Evolutionary conservation across 1,140 invertebrate genomes (phyloP).

Genomic region (Drosophila obscura): DNA sequence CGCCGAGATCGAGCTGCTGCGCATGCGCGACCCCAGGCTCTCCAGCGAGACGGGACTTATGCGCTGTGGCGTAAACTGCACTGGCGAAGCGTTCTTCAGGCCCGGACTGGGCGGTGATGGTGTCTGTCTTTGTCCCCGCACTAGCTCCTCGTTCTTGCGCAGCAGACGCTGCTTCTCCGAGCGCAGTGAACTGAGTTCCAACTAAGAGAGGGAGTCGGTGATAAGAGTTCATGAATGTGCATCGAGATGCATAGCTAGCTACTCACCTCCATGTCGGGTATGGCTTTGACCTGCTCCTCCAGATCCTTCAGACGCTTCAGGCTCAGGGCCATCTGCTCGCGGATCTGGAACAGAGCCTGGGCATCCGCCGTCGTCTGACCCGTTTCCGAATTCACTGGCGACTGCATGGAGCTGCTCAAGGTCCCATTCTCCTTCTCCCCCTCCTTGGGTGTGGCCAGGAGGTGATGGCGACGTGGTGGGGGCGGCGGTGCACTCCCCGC

Average conservation of each 20-base stretch:
- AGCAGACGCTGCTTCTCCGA: conserved; percentile 89
- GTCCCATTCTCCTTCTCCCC: conserved; percentile 41
- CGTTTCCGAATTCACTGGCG: conserved; percentile 57
- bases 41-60: conserved; percentile 79
- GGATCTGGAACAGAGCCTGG: conserved; percentile 74
- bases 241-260: neutral
- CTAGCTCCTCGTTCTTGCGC: conserved; percentile 84
- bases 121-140: conserved; percentile 83
- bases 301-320: conserved; percentile 91
- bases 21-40: conserved; percentile 70
- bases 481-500: conserved; percentile 61
- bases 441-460: conserved; percentile 39
- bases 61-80: conserved; percentile 78
- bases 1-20: conserved; percentile 64
- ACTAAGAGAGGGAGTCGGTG: conserved; percentile 77
- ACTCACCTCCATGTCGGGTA: conserved; percentile 91
- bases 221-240: neutral
- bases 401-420: conserved; percentile 46
- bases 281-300: conserved; percentile 92
- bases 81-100: conserved; percentile 61
- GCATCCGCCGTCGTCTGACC: conserved; percentile 60
- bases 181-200: conserved; percentile 89
- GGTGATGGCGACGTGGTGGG: conserved; percentile 65
- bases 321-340: conserved; percentile 88
- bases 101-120: conserved; percentile 67